Evolutionary conservation across 1,140 invertebrate genomes (phyloP), one percentile per base, ranked within the genome.

Genomic region (Lordiphosa mommai): DNA sequence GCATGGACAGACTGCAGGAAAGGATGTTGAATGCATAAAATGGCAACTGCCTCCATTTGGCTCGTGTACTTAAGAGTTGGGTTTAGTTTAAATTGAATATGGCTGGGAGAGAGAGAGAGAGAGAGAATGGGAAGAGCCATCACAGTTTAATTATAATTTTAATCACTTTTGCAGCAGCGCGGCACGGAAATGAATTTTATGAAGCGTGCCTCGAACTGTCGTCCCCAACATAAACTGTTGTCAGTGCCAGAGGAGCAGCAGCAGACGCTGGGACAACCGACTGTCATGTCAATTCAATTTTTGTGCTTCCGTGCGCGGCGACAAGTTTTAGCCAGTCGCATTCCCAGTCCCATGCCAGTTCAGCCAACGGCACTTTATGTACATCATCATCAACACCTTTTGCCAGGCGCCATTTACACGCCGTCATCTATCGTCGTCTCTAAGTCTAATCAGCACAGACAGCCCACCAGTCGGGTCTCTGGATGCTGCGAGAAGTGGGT

Each of bases 71-170:
- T 53, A 63, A 47, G 55, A 77, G 61, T 67, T 77, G 58, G 51
- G 73, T 71, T 79, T 80, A 80, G 71, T 71, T 71, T 60, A 80
- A 80, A 80, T 80, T 80, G 74, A 80, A 80, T 80, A 67, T 80
- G 61, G 9, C 32, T 37, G 46, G 32, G 17, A 30, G 17, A 33
- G 32, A 44, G 44, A 47, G 43, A 14, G 65, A 41, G 49, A 37
- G 48, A 36, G 55, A 68, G 44, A 17, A 3, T 10, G 13, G 29
- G 5, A 17, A 47, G 29, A 46, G 13, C 59, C 67, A 80, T 73
- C 73, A 77, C 77, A 82, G 77, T 82, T 82, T 82, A 82, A 82
- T 82, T 82, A 82, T 82, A 82, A 82, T 82, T 82, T 82, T 82
- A 82, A 82, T 82, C 77, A 82, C 77, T 82, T 82, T 82, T 84